Conservation (phyloP, 2,113 vertebrate species). For the Thamnophis sirtalis region DNA sequence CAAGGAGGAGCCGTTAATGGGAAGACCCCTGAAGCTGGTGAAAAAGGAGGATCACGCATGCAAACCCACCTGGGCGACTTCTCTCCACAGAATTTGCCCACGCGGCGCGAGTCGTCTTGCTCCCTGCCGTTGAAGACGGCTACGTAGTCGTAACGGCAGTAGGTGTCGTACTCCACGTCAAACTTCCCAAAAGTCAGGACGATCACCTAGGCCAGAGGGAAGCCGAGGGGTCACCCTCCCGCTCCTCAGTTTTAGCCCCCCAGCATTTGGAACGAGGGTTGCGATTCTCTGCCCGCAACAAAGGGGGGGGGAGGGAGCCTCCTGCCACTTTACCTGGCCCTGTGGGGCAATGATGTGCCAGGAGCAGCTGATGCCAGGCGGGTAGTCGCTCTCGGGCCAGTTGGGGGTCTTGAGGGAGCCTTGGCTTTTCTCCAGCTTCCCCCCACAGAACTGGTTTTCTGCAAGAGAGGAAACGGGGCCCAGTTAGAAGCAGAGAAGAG, state of each 20-base stretch:
- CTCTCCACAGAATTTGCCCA: constrained; percentile 86
- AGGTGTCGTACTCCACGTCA: constrained; percentile 80
- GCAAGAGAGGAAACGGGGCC: constrained; percentile 25
- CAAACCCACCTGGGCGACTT: constrained; percentile 67
- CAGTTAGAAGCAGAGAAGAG: too few relatives aligned
- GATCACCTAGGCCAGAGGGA: constrained; percentile 69
- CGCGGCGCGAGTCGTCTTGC: constrained; percentile 75
- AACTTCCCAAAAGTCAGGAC: constrained; percentile 84
- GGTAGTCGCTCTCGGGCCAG: constrained; percentile 87
- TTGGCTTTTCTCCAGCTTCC: constrained; percentile 79
- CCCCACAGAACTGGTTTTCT: constrained; percentile 89
- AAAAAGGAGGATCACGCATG: neutral
- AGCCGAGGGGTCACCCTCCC: neutral
- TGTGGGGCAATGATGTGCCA: constrained; percentile 86
- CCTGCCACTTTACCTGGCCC: constrained; percentile 68
- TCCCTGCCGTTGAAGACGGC: constrained; percentile 82
- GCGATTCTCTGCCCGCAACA: neutral
- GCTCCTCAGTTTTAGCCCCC: neutral
- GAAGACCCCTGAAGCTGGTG: neutral
- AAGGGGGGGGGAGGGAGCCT: neutral
- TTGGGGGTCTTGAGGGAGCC: constrained; percentile 85
- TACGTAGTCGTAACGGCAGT: constrained; percentile 90
- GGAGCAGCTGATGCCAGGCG: constrained; percentile 89
- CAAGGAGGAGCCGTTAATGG: neutral
- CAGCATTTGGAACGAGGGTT: accelerated